Evolutionary conservation across 2,113 vertebrate genomes (phyloP).

Genomic region (Corvus hawaiiensis): DNA sequence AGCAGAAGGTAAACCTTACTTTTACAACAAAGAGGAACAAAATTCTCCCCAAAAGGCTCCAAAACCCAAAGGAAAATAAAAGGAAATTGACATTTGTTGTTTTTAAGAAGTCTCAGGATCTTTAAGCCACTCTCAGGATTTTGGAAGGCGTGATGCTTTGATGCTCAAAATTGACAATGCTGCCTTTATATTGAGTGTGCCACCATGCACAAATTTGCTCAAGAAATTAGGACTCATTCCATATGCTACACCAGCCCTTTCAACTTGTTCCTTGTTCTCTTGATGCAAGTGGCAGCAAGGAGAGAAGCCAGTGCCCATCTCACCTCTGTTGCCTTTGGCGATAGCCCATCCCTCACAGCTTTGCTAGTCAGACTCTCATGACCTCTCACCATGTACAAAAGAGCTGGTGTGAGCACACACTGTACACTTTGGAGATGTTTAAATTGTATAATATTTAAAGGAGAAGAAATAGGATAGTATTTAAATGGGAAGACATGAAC

Average conservation of each 20-base stretch:
- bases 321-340: background rate
- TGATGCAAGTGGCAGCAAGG: background rate
- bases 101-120: slow-evolving; percentile 22
- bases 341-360: background rate
- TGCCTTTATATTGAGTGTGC: background rate
- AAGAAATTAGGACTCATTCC: background rate
- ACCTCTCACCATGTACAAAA: background rate
- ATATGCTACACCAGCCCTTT: background rate
- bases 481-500: background rate
- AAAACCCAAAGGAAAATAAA: slow-evolving; percentile 42
- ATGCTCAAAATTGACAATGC: slow-evolving; percentile 6
- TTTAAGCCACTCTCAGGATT: slow-evolving; percentile 13
- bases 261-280: background rate
- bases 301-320: background rate
- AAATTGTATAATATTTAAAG: background rate
- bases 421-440: background rate
- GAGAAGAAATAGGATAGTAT: background rate
- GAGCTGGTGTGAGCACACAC: fast-evolving
- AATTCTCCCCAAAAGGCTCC: slow-evolving; percentile 6
- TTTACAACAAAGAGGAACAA: slow-evolving; percentile 35
- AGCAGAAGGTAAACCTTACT: slow-evolving; percentile 25
- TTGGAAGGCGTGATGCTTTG: background rate
- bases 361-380: background rate
- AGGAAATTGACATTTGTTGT: slow-evolving; percentile 27
- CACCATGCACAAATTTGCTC: background rate